phyloP scores from a whole-genome alignment of 2,888 invertebrate genomes.

The Hedychridium roseum region DNA sequence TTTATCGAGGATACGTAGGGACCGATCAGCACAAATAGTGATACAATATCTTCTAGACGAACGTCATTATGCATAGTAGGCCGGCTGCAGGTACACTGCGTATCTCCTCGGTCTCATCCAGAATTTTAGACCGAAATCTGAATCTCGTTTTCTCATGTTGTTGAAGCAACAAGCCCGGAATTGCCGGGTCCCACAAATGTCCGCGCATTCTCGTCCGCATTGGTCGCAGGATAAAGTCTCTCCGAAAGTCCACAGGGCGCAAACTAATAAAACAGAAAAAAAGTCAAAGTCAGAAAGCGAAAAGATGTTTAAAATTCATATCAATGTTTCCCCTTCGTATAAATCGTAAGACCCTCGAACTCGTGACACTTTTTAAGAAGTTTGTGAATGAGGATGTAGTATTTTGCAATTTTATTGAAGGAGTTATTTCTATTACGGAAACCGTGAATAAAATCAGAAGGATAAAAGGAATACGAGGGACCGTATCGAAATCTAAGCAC shows the following conservation, averaged over 20 bases:
- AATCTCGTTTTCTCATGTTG: slow-evolving; percentile 70
- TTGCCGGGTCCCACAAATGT: slow-evolving; percentile 74
- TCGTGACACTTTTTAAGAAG: too few relatives aligned
- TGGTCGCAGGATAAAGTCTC: slow-evolving; percentile 73
- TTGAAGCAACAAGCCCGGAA: slow-evolving; percentile 79
- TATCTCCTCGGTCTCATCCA: slow-evolving; percentile 40
- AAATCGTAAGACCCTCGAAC: too few relatives aligned
- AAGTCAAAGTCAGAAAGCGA: too few relatives aligned
- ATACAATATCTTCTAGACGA: not conserved
- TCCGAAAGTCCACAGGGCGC: slow-evolving; percentile 54
- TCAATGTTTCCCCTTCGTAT: too few relatives aligned
- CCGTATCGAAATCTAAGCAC: not conserved
- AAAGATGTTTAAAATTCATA: too few relatives aligned
- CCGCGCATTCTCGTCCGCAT: slow-evolving; percentile 74
- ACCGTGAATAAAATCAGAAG: too few relatives aligned
- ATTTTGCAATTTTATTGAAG: too few relatives aligned
- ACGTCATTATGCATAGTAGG: slow-evolving; percentile 35
- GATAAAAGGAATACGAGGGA: too few relatives aligned
- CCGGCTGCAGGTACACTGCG: slow-evolving; percentile 28
- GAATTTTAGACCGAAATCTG: slow-evolving; percentile 36
- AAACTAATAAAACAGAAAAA: slow-evolving; percentile 34
- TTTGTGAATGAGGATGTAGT: too few relatives aligned
- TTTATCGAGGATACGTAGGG: not conserved
- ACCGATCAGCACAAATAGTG: not conserved
- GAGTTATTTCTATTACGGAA: too few relatives aligned